These are phyloP conservation scores for Cyclargus thomasi DNA, from an alignment of 1,140 invertebrate species.

Conservation along the genomic window DNA sequence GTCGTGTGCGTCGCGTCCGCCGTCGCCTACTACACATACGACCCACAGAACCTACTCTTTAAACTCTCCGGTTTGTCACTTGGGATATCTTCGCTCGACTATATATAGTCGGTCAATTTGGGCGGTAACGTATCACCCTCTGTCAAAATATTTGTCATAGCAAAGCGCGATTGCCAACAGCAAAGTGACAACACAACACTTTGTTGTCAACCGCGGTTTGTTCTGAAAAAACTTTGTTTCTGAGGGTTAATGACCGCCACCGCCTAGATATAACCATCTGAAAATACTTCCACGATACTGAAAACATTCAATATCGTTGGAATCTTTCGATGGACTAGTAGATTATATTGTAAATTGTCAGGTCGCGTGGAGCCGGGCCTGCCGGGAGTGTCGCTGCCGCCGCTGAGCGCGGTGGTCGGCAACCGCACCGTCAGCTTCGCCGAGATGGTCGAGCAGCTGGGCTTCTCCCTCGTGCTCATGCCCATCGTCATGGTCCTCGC, in stretches of 20 bases:
- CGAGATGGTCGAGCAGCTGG: slow-evolving; percentile 81
- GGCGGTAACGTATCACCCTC: no score
- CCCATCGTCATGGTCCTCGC: slow-evolving; percentile 88
- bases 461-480: slow-evolving; percentile 82
- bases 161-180: no score
- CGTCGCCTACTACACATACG: slow-evolving; percentile 71
- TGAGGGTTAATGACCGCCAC: no score
- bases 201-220: no score
- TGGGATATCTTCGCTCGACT: no score
- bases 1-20: slow-evolving; percentile 80
- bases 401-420: slow-evolving; percentile 77
- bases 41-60: slow-evolving; percentile 44
- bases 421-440: slow-evolving; percentile 78
- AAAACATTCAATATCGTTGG: no score
- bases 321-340: slow-evolving; percentile 4
- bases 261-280: no score
- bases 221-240: no score
- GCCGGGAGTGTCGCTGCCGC: slow-evolving; percentile 78
- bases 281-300: no score
- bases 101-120: no score
- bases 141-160: no score
- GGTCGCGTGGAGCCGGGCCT: slow-evolving; percentile 81
- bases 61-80: slow-evolving; percentile 40
- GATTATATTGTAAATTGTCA: slow-evolving; percentile 37
- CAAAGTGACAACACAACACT: no score